Evolutionary conservation across 1,140 invertebrate genomes (phyloP), one percentile per base, ranked within the genome.

Genomic region (Drosophila punjabiensis): DNA sequence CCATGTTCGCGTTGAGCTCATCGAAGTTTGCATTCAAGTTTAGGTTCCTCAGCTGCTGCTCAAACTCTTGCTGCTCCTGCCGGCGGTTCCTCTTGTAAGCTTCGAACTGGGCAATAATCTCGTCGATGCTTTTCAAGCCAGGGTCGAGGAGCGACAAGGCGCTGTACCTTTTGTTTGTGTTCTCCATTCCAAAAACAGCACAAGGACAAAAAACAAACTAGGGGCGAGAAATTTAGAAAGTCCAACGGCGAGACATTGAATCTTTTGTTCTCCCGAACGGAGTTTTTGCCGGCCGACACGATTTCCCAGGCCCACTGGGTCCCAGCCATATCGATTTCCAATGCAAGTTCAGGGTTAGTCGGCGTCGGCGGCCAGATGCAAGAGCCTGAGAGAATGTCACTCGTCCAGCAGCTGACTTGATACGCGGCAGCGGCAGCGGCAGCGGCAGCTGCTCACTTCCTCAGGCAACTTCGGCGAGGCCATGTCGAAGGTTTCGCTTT

Each of bases 311-410:
- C 68, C 32, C 30, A 52, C 67, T 76, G 28, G 7, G 28, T 1
- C 52, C 45, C 61, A 20, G 43, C n/a, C 32, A 33, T 81, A 89
- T 85, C 71, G 84, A 88, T 88, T 88, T 76, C 59, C 66, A 79
- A 85, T 79, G 50, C 81, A 88, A 85, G 85, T 85, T 89, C 86
- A 88, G 85, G 85, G 78, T 76, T 84, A 84, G 47, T 58, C 35
- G 24, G 13, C 32, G 47, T 41, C 45, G 35, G 16, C 33, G 32
- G 13, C 55, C 39, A 39, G 70, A 74, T 74, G 71, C 74, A 48
- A 28, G 33, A 18, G 52, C 71, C 41, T 76, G 70, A 30, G 73
- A 76, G 52, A 76, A 65, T 65, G 50, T 18, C 60, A 55, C 18
- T 41, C 71, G 24, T 5, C 41, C 52, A 37, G 71, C 73, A 76